Conservation (phyloP, 2,113 vertebrate genomes). For the Procavia capensis region DNA sequence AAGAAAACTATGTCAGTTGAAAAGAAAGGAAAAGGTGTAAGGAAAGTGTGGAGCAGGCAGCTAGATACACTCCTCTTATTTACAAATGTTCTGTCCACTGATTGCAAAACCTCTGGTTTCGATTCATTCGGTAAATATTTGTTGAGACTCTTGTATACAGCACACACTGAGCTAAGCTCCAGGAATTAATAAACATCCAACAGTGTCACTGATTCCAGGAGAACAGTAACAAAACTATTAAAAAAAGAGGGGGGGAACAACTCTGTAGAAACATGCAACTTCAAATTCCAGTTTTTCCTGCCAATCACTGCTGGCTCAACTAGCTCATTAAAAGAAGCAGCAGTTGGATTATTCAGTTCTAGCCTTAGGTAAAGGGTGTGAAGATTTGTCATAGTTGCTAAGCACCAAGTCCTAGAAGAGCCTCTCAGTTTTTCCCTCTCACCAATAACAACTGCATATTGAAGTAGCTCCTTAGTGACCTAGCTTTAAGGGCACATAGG, state of each 20-base stretch:
- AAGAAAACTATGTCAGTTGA: background rate
- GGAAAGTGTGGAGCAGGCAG: background rate
- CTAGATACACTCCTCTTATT: background rate
- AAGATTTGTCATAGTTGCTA: accelerated
- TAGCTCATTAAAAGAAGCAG: conserved; percentile 5
- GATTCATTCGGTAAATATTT: background rate
- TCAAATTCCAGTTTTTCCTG: conserved; percentile 58
- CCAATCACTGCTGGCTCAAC: background rate
- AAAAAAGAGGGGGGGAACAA: no score
- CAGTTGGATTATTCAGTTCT: background rate
- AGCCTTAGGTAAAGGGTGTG: background rate
- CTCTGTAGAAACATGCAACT: background rate
- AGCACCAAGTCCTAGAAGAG: background rate
- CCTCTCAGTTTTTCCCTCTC: background rate
- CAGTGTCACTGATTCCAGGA: background rate
- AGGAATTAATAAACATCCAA: background rate
- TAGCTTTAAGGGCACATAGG: background rate
- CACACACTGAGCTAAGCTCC: background rate
- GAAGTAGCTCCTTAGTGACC: accelerated
- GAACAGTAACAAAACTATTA: background rate
- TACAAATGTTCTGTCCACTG: background rate
- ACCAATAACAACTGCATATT: background rate
- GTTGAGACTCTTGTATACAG: background rate
- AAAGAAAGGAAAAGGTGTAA: background rate
- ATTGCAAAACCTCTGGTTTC: background rate